Conservation (phyloP, 2,888 invertebrate genomes). For the Synanthedon vespiformis region DNA sequence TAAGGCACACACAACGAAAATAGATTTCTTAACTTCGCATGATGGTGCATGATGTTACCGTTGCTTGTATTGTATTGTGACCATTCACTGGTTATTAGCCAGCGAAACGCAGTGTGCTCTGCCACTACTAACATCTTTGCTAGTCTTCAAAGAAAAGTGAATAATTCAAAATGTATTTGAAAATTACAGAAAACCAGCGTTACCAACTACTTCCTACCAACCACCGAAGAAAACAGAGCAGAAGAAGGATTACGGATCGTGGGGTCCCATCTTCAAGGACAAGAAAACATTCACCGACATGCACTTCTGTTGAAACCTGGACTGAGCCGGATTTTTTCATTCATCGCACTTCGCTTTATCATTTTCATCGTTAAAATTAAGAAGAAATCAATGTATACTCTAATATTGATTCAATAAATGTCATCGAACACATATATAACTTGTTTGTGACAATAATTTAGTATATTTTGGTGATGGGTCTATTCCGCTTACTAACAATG, state of each 20-base stretch:
- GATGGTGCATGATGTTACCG: no score
- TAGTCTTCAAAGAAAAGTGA: no score
- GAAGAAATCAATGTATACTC: conserved; percentile 6
- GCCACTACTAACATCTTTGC: no score
- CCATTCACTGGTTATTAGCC: no score
- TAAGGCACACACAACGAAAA: no score
- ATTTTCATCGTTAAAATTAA: conserved; percentile 19
- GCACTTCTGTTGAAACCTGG: conserved; percentile 71
- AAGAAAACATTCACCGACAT: conserved; percentile 78
- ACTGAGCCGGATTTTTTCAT: conserved; percentile 20
- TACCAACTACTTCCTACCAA: conserved; percentile 38
- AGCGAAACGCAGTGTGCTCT: no score
- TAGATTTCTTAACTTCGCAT: no score
- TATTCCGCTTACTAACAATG: conserved; percentile 23
- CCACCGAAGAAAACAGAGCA: conserved; percentile 45
- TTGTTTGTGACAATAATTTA: conserved; percentile 21
- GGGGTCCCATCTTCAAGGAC: conserved; percentile 82
- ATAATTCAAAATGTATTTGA: no score
- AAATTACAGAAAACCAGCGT: conserved; percentile 37
- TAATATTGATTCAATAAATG: background rate
- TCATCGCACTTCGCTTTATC: conserved; percentile 11
- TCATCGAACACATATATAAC: conserved; percentile 1
- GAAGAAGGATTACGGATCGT: conserved; percentile 72
- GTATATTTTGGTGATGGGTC: conserved; percentile 21
- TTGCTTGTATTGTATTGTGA: no score